Evolutionary conservation across 2,113 vertebrate species (phyloP).

Genomic region (Onychostruthus taczanowskii): DNA sequence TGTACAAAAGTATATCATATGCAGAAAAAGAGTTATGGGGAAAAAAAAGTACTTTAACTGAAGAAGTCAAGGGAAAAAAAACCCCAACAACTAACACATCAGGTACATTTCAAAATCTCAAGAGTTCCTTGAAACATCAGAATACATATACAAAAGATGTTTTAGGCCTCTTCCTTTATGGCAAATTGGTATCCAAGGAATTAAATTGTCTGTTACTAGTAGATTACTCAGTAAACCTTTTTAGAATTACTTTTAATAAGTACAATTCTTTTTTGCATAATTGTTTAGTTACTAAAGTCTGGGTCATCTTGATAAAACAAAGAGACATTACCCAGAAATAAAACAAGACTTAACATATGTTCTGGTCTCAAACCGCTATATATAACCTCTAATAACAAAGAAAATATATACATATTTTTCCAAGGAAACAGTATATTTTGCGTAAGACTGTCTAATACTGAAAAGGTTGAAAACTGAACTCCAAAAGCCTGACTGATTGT

Average conservation of each 20-base stretch:
- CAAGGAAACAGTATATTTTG: slow-evolving; percentile 44
- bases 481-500: slow-evolving; percentile 56
- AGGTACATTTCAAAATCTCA: background rate
- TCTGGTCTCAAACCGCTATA: background rate
- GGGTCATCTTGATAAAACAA: background rate
- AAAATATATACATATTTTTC: background rate
- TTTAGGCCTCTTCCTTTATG: background rate
- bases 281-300: background rate
- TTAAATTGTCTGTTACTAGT: background rate
- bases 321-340: background rate
- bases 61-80: background rate
- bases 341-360: background rate
- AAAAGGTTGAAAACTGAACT: slow-evolving; percentile 66
- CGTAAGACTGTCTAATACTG: slow-evolving; percentile 10
- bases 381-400: background rate
- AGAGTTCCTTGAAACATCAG: background rate
- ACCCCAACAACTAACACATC: fast-evolving
- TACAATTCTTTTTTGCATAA: background rate
- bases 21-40: background rate
- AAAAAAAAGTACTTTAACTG: background rate
- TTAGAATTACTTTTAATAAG: background rate
- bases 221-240: background rate
- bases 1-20: background rate
- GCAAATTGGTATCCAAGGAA: background rate
- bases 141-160: background rate